Percentiles rank a stretch among this genome's conserved stretches.
phyloP scores from a whole-genome alignment of 2,797 vertebrate genomes.

The Enteromius afrohamiltoni region DNA sequence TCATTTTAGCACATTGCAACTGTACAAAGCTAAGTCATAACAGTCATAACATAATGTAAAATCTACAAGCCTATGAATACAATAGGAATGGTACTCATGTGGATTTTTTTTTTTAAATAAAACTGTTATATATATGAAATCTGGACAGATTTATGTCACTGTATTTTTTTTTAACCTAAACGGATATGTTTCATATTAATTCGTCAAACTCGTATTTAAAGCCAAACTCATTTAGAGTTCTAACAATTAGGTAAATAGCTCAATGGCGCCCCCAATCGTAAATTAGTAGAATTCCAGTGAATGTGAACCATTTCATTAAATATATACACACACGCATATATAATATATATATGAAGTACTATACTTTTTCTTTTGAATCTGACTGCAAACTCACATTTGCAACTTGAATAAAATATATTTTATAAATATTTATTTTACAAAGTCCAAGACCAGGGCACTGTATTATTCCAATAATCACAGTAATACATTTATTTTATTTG shows the following conservation, averaged over 20 bases:
- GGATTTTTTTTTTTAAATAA: slow-evolving; percentile 16
- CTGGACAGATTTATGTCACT: neutral
- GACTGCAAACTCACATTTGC: neutral
- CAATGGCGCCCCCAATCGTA: neutral
- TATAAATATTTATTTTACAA: neutral
- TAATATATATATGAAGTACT: neutral
- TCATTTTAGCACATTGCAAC: neutral
- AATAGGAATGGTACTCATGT: slow-evolving; percentile 44
- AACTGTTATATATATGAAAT: neutral
- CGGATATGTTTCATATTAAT: neutral
- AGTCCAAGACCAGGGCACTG: neutral
- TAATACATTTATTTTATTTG: neutral
- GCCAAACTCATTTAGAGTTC: neutral
- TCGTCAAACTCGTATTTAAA: neutral
- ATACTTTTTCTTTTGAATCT: neutral
- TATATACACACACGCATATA: neutral
- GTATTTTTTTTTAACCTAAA: neutral
- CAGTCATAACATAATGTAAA: neutral
- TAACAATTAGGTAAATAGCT: neutral
- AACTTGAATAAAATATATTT: neutral
- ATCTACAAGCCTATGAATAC: slow-evolving; percentile 12
- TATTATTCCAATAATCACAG: neutral
- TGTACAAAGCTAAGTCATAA: neutral
- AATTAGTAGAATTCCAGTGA: neutral
- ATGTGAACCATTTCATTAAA: neutral